Base-by-base conservation (phyloP, 2,113 vertebrate genomes). In the Acanthochromis polyacanthus region DNA sequence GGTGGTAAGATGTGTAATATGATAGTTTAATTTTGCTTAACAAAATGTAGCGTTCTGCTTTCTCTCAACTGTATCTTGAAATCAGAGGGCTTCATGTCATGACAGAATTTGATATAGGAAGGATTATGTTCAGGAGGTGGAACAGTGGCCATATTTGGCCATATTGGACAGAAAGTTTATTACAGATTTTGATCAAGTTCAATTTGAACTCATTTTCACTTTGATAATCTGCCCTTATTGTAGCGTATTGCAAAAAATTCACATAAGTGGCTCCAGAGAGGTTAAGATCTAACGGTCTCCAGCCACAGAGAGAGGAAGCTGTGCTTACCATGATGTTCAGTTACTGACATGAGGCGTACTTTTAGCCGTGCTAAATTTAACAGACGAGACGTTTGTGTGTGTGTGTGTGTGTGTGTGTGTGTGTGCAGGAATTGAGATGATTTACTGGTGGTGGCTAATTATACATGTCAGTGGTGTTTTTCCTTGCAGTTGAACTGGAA, bases 401-500 rank as follows among this genome's bases (percentile, higher is more conserved):
- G 40, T 50, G 40, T 67, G 65, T 14, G 25, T 0, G 58, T 52
- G 78, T 68, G 63, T 58, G 58, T 20, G 40, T 50, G 40, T 67
- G 65, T 14, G 25, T 17, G 52, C 43, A 28, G 1, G 65, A 52
- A 55, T 65, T 5, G 10, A 70, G 63, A 78, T 80, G 85, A 88
- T 86, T 77, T 85, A 75, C 77, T 59, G 74, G 3, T 19, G 28
- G 40, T 46, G 65, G 78, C 83, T 90, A 78, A 89, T 87, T 84
- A 85, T 77, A 90, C 74, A 81, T 79, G 82, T 84, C 78, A 86
- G 68, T 76, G n/a, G 83, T 76, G 80, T 81, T 87, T 89, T 83
- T 58, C 57, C 48, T 68, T 83, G 67, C 52, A 71, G 65, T 46
- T 78, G 66, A 72, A 79, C 68, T 86, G 81, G 78, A 90, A 82